Percentiles rank a stretch among this genome's conserved stretches.
Evolutionary conservation across 2,888 invertebrate genomes (phyloP).

Genomic region (Lycocerus yunnanus): DNA sequence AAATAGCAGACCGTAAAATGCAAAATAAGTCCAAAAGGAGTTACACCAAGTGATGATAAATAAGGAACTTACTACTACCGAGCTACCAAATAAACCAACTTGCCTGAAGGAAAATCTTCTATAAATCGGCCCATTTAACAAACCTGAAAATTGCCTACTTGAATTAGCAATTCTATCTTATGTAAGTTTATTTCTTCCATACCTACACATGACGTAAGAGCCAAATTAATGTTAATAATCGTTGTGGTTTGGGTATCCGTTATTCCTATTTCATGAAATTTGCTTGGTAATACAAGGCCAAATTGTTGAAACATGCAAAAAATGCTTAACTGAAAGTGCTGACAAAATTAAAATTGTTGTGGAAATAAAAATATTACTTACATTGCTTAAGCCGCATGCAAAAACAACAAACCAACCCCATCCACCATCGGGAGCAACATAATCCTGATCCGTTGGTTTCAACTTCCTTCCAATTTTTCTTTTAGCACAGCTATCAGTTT

Average conservation of each 20-base stretch:
- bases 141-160: constrained; percentile 56
- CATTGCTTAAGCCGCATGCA: constrained; percentile 74
- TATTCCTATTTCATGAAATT: constrained; percentile 64
- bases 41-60: constrained; percentile 65
- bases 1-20: constrained; percentile 69
- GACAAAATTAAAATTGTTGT: too few relatives aligned
- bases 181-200: constrained; percentile 37
- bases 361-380: constrained; percentile 55
- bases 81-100: constrained; percentile 67
- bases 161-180: not conserved
- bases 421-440: constrained; percentile 75
- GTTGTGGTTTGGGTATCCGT: constrained; percentile 70
- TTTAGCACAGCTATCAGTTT: too few relatives aligned
- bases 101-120: constrained; percentile 69
- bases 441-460: constrained; percentile 55
- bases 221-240: constrained; percentile 73
- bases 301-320: constrained; percentile 74
- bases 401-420: constrained; percentile 78
- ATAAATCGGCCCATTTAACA: constrained; percentile 74
- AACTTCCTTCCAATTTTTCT: constrained; percentile 43
- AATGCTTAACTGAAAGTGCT: constrained; percentile 61
- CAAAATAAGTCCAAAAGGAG: constrained; percentile 65
- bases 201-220: constrained; percentile 73
- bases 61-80: constrained; percentile 64
- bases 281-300: constrained; percentile 71